Evolutionary conservation across 1,140 invertebrate genomes (phyloP), one percentile per base, ranked within the genome.

Genomic region (Rhagoletis zephyria): DNA sequence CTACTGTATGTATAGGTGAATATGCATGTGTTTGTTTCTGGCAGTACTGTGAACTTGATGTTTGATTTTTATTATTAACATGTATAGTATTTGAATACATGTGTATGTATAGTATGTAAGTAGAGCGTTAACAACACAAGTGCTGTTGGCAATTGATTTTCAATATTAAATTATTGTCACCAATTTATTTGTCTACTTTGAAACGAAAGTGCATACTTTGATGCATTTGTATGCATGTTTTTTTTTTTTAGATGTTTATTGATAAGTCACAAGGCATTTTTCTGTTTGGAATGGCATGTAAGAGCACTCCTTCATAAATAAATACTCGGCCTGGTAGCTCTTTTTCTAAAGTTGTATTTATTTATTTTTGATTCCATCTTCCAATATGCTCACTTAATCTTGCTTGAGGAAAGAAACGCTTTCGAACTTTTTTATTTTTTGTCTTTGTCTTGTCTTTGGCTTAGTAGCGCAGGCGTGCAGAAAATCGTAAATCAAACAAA

Each of bases 121-220:
- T 30, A 30, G 30, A 30, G 30, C 30, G 30, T 30, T 30, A 30
- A 30, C 30, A 30, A 30, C 30, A 30, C 2, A 56, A 7, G 5
- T 56, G 10, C 51, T 56, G 51, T 10, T 9, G 0, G 48, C 48
- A 51, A 51, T 81, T 81, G 48, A 19, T 56, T 81, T 51, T 81
- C 19, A 4, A 56, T 81, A 81, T 81, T 81, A 81, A 81, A 56
- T 81, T 81, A 81, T 81, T 81, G 48, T 81, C 74, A 59, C 74
- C 74, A 81, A 81, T 81, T 81, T 81, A 19, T 56, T 81, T 81
- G 19, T 56, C 16, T 81, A 19, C 30, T 30, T 30, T 30, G 30
- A 30, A n/a, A n/a, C n/a, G 16, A 63, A 63, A 14, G 61, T 63
- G 12, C 61, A 63, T 14, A 63, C 61, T 4, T 14, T 12, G 61